Percentiles rank a stretch among this genome's conserved stretches.
phyloP scores from a whole-genome alignment of 1,140 invertebrate species.

The Cydia strobilella region DNA sequence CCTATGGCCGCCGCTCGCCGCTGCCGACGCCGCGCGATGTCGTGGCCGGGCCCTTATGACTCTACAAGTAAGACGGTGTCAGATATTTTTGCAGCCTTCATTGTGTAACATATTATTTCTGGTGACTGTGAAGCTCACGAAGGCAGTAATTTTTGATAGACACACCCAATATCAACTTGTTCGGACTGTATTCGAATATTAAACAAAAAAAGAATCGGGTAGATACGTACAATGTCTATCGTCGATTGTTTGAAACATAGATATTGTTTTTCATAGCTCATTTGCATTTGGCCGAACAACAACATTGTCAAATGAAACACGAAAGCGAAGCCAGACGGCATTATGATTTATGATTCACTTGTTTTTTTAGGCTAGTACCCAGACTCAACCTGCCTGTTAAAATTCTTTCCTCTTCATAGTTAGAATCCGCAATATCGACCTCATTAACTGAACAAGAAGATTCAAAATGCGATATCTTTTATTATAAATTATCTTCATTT shows the following conservation, averaged over 20 bases:
- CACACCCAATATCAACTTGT: too few species aligned
- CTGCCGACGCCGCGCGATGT: too few species aligned
- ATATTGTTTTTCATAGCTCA: background rate
- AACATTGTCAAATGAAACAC: background rate
- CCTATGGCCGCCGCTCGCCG: too few species aligned
- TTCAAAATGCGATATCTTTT: too few species aligned
- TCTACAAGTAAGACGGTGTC: too few species aligned
- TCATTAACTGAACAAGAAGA: background rate
- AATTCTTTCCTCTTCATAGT: background rate
- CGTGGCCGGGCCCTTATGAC: too few species aligned
- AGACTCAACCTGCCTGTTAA: background rate
- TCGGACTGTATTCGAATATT: background rate
- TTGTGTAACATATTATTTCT: too few species aligned
- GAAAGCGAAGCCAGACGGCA: background rate
- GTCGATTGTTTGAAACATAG: background rate
- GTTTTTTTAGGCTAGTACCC: background rate
- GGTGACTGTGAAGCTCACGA: too few species aligned
- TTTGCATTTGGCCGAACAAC: slow-evolving; percentile 1
- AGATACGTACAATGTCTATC: background rate
- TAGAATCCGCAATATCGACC: background rate
- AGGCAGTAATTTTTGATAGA: too few species aligned
- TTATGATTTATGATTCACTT: background rate
- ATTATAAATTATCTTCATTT: too few species aligned
- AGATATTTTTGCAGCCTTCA: too few species aligned
- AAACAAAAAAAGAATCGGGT: background rate